phyloP scores from a whole-genome alignment of 2,888 invertebrate genomes.

The Dexiosoma caninum region DNA sequence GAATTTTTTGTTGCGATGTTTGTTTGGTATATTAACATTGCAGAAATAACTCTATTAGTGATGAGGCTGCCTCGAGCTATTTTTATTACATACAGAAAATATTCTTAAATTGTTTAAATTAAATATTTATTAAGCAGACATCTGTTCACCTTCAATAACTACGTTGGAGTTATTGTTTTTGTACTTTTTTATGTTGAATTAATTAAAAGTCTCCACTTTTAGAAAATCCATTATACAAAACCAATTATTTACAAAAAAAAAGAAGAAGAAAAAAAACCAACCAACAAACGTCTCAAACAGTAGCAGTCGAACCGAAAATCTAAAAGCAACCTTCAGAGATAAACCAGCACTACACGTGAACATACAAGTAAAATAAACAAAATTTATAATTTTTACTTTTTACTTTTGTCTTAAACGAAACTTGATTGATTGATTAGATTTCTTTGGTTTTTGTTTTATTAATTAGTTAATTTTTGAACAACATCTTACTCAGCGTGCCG shows the following conservation, averaged over 20 bases:
- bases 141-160: neutral
- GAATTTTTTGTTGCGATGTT: no score
- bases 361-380: neutral
- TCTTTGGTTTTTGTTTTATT: conserved; percentile 68
- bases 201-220: conserved; percentile 31
- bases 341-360: conserved; percentile 6
- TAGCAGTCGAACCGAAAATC: conserved; percentile 24
- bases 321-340: conserved; percentile 7
- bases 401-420: conserved; percentile 37
- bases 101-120: neutral
- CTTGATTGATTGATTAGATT: conserved; percentile 77
- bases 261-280: neutral
- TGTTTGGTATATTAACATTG: no score
- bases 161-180: neutral
- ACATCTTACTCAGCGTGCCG: conserved; percentile 64
- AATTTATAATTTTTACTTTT: neutral
- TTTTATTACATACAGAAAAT: neutral
- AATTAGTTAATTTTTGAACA: conserved; percentile 74
- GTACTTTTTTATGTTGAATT: conserved; percentile 5
- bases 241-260: neutral
- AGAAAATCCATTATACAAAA: conserved; percentile 20
- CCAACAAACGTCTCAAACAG: conserved; percentile 21
- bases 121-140: neutral
- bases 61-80: no score
- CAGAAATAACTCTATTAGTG: no score